Percentiles rank a stretch among this genome's conserved stretches.
Evolutionary conservation across 2,888 invertebrate species (phyloP).

Genomic region (Drosophila maculinotata): DNA sequence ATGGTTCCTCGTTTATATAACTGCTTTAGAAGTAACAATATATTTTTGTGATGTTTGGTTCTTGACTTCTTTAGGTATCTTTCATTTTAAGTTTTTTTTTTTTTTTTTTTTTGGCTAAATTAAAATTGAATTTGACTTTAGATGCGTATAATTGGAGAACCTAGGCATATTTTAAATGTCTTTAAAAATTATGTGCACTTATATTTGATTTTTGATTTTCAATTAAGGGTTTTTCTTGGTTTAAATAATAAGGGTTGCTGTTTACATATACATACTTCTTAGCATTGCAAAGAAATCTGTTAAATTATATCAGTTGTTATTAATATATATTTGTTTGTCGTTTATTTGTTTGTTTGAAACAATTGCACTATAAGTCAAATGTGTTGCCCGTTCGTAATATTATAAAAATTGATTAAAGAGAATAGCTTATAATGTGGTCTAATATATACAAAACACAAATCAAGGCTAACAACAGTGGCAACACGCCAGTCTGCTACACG

Average conservation of each 20-base stretch:
- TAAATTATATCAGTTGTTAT: conserved; percentile 58
- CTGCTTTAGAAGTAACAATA: conserved; percentile 34
- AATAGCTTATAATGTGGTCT: conserved; percentile 65
- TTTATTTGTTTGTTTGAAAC: conserved; percentile 74
- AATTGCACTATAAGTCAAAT: conserved; percentile 81
- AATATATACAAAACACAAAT: conserved; percentile 79
- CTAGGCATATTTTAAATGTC: conserved; percentile 53
- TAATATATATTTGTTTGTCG: conserved; percentile 56
- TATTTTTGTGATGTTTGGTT: conserved; percentile 42
- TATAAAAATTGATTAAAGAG: conserved; percentile 56
- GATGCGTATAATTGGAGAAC: conserved; percentile 50
- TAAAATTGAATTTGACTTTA: conserved; percentile 39
- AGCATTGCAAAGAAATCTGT: conserved; percentile 73
- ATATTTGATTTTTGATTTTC: conserved; percentile 77
- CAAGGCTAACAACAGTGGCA: conserved; percentile 74
- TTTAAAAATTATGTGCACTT: conserved; percentile 71
- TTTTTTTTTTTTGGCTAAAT: conserved; percentile 24
- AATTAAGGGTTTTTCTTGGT: conserved; percentile 54
- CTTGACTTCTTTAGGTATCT: conserved; percentile 17
- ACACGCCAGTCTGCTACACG: conserved; percentile 56
- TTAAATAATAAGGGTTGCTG: conserved; percentile 49
- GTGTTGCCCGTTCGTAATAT: conserved; percentile 71
- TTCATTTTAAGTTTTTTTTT: conserved; percentile 22
- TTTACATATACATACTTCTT: conserved; percentile 61
- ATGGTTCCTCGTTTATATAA: conserved; percentile 52